Base-by-base conservation (phyloP, 2,797 vertebrate genomes). In the Lerista edwardsae region DNA sequence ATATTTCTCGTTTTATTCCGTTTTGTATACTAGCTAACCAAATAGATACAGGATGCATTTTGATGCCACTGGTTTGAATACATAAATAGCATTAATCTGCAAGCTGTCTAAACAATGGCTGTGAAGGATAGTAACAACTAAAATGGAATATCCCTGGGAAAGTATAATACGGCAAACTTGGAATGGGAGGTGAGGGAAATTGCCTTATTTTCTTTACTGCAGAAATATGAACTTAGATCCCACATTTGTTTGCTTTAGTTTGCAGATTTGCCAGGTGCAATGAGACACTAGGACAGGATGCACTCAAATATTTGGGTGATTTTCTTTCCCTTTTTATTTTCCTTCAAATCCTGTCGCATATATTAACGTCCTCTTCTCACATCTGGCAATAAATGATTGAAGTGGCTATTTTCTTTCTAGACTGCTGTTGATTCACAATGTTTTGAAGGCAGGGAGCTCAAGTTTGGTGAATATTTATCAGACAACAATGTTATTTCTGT, bases 41-140 rank as follows among this genome's bases (percentile, higher is more conserved):
- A n/a, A 84, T 77, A 77, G 85, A 90, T 83, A 89, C 89, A 93
- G 85, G 91, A 93, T 94, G 93, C 92, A 74, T 89, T 94, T 91
- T 72, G 65, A 87, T 86, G 89, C 86, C 86, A 41, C 61, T 87
- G 62, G 91, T 93, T 92, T 88, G 69, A 92, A 89, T 94, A 80
- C 79, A 92, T 83, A 92, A 85, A 71, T 90, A 91, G 85, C 88
- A 55, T 79, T 76, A 12, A 87, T 90, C 87, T 89, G 96, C 98
- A 98, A 98, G 97, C 97, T 98, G 97, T 98, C 96, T 86, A 98
- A 98, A 98, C 97, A 98, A 95, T 23, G 91, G 95, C 92, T 72
- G 81, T 90, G 93, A 95, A 87, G 87, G 96, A 96, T 76, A 92
- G 96, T 94, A 97, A 96, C 95, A 96, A 95, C 95, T 94, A 96